Conservation (phyloP, 2,888 invertebrate species). For the Orthonychiurus folsomi region DNA sequence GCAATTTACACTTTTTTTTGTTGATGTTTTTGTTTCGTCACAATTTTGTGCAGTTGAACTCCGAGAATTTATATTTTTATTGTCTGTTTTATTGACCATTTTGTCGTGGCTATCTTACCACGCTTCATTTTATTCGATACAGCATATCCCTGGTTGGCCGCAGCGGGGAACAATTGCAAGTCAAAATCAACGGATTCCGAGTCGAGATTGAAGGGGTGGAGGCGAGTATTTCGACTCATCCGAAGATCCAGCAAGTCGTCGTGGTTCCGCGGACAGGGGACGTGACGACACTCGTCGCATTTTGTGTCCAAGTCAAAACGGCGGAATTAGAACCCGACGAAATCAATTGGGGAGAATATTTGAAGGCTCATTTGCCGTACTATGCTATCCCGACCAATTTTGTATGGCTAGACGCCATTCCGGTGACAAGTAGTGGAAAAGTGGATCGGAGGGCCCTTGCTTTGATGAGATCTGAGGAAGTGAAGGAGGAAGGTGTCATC, state of each 20-base stretch:
- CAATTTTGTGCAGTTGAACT: too few species aligned
- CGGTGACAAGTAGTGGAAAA: not conserved
- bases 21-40: too few species aligned
- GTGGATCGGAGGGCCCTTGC: not conserved
- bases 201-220: constrained; percentile 79
- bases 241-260: not conserved
- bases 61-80: too few species aligned
- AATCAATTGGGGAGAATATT: not conserved
- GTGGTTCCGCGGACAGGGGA: not conserved
- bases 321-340: not conserved
- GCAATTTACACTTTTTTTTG: too few species aligned
- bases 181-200: constrained; percentile 75
- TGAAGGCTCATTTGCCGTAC: not conserved
- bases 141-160: constrained; percentile 9
- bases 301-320: not conserved
- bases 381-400: constrained; percentile 2
- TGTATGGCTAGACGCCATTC: constrained; percentile 1
- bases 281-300: not conserved
- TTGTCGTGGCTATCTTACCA: too few species aligned
- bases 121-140: too few species aligned
- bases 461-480: not conserved
- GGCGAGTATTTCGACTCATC: constrained; percentile 45
- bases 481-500: not conserved
- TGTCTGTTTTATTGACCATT: too few species aligned
- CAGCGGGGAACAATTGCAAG: constrained; percentile 73